Evolutionary conservation across 2,797 vertebrate genomes (phyloP).

Genomic region (Enteromius trimaculatus): DNA sequence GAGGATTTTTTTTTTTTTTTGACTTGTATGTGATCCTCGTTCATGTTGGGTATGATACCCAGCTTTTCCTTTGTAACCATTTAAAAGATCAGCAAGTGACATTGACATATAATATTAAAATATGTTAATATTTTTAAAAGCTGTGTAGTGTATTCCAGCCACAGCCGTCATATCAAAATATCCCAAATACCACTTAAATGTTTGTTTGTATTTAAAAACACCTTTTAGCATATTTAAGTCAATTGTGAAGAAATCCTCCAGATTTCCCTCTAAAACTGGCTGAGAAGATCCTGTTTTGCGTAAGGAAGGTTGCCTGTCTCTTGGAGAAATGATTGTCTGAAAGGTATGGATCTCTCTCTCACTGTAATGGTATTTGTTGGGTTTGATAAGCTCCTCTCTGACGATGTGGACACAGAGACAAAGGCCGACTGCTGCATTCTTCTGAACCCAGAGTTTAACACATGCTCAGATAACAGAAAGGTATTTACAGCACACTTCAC

Average conservation of each 20-base stretch:
- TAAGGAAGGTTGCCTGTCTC: neutral
- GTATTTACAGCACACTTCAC: constrained; percentile 58
- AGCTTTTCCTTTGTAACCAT: neutral
- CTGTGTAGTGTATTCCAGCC: neutral
- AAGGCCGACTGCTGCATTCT: constrained; percentile 60
- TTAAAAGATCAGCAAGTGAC: neutral
- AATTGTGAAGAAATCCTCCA: neutral
- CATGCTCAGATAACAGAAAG: constrained; percentile 55
- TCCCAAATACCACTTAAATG: neutral
- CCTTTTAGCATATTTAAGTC: neutral
- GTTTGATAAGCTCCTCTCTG: constrained; percentile 48
- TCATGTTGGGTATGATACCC: neutral
- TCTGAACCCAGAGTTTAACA: constrained; percentile 49
- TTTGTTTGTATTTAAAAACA: neutral
- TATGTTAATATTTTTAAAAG: neutral
- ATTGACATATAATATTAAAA: neutral
- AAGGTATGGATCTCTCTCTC: constrained; percentile 6
- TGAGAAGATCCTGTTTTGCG: neutral
- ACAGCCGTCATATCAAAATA: neutral
- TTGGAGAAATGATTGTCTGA: constrained; percentile 3
- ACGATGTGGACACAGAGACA: constrained; percentile 58
- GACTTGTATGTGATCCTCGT: neutral
- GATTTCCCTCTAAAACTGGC: neutral
- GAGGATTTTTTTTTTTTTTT: neutral
- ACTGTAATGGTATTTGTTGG: constrained; percentile 30